These are phyloP conservation scores for Drosophila chauvacae DNA, from an alignment of 1,140 invertebrate genomes.

Conservation along the genomic window DNA sequence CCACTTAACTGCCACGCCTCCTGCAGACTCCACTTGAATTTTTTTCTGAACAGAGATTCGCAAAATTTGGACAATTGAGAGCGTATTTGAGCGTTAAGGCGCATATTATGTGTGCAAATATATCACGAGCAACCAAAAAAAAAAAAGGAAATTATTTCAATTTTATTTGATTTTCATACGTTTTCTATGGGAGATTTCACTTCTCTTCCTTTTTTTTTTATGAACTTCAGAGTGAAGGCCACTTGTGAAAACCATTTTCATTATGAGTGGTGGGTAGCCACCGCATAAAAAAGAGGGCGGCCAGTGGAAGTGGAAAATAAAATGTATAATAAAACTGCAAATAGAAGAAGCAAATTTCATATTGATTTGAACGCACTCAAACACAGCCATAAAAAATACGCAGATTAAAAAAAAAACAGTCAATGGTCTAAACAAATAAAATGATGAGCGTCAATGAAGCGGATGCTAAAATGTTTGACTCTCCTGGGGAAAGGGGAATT, in stretches of 20 bases:
- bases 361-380: slow-evolving; percentile 59
- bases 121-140: slow-evolving; percentile 35
- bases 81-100: slow-evolving; percentile 81
- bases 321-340: slow-evolving; percentile 57
- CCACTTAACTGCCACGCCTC: slow-evolving; percentile 59
- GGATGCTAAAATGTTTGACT: slow-evolving; percentile 60
- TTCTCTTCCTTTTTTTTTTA: slow-evolving; percentile 25
- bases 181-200: slow-evolving; percentile 36
- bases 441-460: slow-evolving; percentile 79
- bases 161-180: slow-evolving; percentile 59
- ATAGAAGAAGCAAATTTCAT: slow-evolving; percentile 56
- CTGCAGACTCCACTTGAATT: slow-evolving; percentile 44
- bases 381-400: background rate
- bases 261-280: slow-evolving; percentile 67
- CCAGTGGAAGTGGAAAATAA: slow-evolving; percentile 42
- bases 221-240: slow-evolving; percentile 46
- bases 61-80: slow-evolving; percentile 80
- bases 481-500: slow-evolving; percentile 9
- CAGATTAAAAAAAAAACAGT: slow-evolving; percentile 4
- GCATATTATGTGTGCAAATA: slow-evolving; percentile 81
- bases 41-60: slow-evolving; percentile 19
- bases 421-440: slow-evolving; percentile 79
- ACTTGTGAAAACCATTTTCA: slow-evolving; percentile 79
- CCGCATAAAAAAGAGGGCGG: slow-evolving; percentile 25
- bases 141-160: slow-evolving; percentile 61